These are phyloP conservation scores for Epinephelus moara DNA, from an alignment of 2,113 vertebrate species.

Conservation along the genomic window DNA sequence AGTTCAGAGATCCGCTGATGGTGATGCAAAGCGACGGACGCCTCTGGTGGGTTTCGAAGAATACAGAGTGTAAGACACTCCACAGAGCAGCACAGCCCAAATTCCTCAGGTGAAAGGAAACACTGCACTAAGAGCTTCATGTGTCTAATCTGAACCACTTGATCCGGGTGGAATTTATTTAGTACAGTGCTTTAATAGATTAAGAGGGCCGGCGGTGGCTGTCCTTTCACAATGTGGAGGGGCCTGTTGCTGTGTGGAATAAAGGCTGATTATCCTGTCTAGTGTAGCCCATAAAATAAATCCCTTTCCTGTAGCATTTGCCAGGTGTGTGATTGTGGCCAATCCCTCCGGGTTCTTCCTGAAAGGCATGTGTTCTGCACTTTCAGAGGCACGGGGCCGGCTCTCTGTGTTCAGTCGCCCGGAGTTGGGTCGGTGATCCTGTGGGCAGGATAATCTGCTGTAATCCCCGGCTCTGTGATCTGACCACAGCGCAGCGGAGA, in stretches of 20 bases:
- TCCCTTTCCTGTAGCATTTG: conserved; percentile 60
- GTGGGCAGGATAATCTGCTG: conserved; percentile 79
- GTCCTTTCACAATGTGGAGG: conserved; percentile 36
- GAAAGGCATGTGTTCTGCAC: conserved; percentile 62
- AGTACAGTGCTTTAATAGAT: conserved; percentile 68
- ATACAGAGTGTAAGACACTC: conserved; percentile 40
- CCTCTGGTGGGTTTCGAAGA: conserved; percentile 61
- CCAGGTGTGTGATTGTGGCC: conserved; percentile 64
- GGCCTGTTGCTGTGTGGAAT: conserved; percentile 55
- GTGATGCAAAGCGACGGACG: conserved; percentile 63
- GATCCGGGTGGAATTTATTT: conserved; percentile 49
- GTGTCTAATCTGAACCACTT: conserved; percentile 35
- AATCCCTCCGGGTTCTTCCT: conserved; percentile 59
- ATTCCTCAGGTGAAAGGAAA: conserved; percentile 50
- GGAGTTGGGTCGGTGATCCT: conserved; percentile 58
- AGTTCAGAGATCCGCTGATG: conserved; percentile 56
- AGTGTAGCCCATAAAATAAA: conserved; percentile 63
- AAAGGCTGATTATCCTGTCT: conserved; percentile 59
- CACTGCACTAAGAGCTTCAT: conserved; percentile 9
- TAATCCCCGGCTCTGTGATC: conserved; percentile 80
- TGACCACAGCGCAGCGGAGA: conserved; percentile 54
- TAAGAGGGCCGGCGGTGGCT: conserved; percentile 32
- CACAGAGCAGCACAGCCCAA: conserved; percentile 21
- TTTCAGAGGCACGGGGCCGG: conserved; percentile 44
- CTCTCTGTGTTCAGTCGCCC: conserved; percentile 43